These are phyloP conservation scores for Caradrina clavipalpis DNA, from an alignment of 2,888 invertebrate species.

Conservation along the genomic window DNA sequence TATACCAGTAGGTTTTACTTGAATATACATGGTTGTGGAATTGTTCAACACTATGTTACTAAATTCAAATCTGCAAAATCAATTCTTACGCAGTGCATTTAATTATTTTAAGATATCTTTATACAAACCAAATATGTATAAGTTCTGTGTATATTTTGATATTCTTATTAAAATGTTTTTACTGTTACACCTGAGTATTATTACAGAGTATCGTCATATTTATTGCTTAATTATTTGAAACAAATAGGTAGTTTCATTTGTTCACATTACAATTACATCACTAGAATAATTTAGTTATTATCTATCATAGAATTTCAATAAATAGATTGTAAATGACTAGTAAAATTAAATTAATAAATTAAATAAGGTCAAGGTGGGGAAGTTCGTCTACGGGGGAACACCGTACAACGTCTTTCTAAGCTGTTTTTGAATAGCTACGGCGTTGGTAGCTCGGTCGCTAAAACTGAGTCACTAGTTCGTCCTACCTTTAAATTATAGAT, in stretches of 20 bases:
- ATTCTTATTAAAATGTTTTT: slow-evolving; percentile 73
- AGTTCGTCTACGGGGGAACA: too few relatives aligned
- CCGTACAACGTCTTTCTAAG: too few relatives aligned
- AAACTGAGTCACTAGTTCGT: too few relatives aligned
- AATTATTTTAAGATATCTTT: slow-evolving; percentile 53
- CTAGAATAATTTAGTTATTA: slow-evolving; percentile 54
- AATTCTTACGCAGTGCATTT: slow-evolving; percentile 78
- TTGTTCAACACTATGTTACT: slow-evolving; percentile 55
- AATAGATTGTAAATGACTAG: slow-evolving; percentile 72
- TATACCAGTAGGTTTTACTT: slow-evolving; percentile 60
- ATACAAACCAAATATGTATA: slow-evolving; percentile 60
- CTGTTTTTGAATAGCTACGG: too few relatives aligned
- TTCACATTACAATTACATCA: slow-evolving; percentile 60
- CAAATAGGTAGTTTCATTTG: slow-evolving; percentile 51
- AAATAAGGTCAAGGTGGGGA: too few relatives aligned
- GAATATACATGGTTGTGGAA: slow-evolving; percentile 59
- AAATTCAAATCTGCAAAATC: slow-evolving; percentile 69
- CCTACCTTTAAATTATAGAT: too few relatives aligned
- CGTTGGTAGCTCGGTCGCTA: too few relatives aligned
- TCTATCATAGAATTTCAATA: slow-evolving; percentile 41
- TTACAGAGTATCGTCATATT: slow-evolving; percentile 71
- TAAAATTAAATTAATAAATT: slow-evolving; percentile 68
- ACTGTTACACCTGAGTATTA: slow-evolving; percentile 76
- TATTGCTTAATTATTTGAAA: slow-evolving; percentile 74
- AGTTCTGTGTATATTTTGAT: slow-evolving; percentile 64